Evolutionary conservation across 1,140 invertebrate genomes (phyloP), one percentile per base, ranked within the genome.

Genomic region (Drosophila tani): DNA sequence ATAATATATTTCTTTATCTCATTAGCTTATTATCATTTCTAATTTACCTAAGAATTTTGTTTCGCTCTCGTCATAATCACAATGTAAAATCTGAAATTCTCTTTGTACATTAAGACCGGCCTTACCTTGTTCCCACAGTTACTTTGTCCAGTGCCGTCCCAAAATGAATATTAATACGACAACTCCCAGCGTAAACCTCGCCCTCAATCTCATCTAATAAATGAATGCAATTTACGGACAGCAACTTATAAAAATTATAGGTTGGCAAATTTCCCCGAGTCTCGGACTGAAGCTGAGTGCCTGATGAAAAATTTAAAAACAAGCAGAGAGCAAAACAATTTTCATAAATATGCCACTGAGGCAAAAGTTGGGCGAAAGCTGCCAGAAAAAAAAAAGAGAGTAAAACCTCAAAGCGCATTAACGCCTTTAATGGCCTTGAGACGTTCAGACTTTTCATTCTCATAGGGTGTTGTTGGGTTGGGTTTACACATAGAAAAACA

Each of bases 331-430:
- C 79, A 79, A 79, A 82, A 77, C 77, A 83, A 87, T 87, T 86
- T 86, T 83, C 80, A 83, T 87, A 87, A 87, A 87, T 87, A 73
- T 80, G 64, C 81, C 69, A 65, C 50, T 75, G 66, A 79, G 79
- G 76, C 63, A 46, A 65, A 68, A 66, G 38, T 63, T 59, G 74
- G 40, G 27, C 38, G 38, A 70, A 77, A 57, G 47, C 49, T 46
- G 63, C 15, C 47, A 27, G 29, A 50, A 62, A 47, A 63, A 63
- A 63, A 58, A 66, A 49, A 53, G 53, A 71, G 29, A 53, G 57
- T 50, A 64, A 70, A 81, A 77, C 60, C 62, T 74, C 57, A 56
- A 74, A 79, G 68, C 60, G 69, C 62, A 80, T 75, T 66, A 81
- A 81, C 75, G 75, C 75, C 75, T 77, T 68, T 77, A 77, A 77